Evolutionary conservation across 2,797 vertebrate species (phyloP), one percentile per base, ranked within the genome.

Genomic region (Aselliscus stoliczkanus): DNA sequence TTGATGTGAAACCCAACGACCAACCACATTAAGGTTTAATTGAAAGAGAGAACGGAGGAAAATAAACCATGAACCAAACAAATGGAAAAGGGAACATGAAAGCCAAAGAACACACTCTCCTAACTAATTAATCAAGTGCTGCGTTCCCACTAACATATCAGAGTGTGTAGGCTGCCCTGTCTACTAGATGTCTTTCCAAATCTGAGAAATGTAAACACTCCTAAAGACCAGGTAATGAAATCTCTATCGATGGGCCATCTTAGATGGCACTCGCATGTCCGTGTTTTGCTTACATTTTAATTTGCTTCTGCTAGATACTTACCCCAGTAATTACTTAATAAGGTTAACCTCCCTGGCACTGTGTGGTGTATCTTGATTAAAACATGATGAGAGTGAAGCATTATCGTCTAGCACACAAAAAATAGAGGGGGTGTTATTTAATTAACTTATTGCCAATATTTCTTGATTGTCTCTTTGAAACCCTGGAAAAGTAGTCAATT

Each of bases 321-420:
- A 97, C 97, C 97, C 96, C 97, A 91, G 21, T 98, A 98, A 97
- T 97, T 98, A 97, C 95, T 98, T 97, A 98, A 97, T 98, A 98
- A 98, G 97, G 98, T 98, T 98, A 98, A 98, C 97, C 96, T 98
- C 95, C 97, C 96, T 97, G 97, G 97, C 97, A 98, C 98, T 97
- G 96, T 96, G 98, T 95, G 96, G 95, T 97, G 96, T 90, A 96
- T 98, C 97, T 98, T 98, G 98, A 98, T 98, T 98, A 98, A 98
- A 97, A 64, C 91, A 94, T 92, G 93, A 92, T 64, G 52, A 52
- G 91, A 97, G 83, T 95, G 96, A 97, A 97, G 95, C 95, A 97
- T 96, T 97, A 97, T 93, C 2, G 58, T 97, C 97, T 93, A 95
- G 90, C 94, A 93, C 91, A 44, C 31, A 75, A 80, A 95, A 97